phyloP scores from a whole-genome alignment of 2,888 invertebrate genomes.

The Acrobasis consociella region DNA sequence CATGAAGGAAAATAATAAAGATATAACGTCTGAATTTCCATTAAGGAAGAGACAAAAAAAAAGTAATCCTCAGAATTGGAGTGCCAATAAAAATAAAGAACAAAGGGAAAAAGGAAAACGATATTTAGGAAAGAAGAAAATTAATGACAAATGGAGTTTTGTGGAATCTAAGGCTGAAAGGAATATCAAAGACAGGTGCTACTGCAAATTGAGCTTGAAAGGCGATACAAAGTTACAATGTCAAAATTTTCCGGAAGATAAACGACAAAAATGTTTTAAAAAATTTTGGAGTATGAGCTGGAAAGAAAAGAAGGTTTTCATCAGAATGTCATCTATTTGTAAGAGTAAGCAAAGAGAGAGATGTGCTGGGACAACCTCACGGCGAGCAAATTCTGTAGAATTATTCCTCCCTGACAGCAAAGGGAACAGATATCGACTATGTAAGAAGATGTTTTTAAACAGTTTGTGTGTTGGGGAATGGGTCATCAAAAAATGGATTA shows the following conservation, averaged over 20 bases:
- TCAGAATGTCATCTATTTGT: conserved; percentile 22
- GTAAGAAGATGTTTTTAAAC: conserved; percentile 17
- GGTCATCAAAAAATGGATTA: conserved; percentile 22
- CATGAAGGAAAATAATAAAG: neutral
- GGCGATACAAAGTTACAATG: conserved; percentile 20
- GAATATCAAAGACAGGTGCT: conserved; percentile 15
- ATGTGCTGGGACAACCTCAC: conserved; percentile 21
- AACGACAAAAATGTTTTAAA: conserved; percentile 18
- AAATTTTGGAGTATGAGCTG: conserved; percentile 19
- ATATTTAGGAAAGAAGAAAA: conserved; percentile 26
- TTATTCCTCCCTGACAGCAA: conserved; percentile 16
- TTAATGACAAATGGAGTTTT: conserved; percentile 23
- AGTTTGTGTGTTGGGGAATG: conserved; percentile 19
- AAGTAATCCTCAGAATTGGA: conserved; percentile 22
- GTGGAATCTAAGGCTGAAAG: conserved; percentile 19
- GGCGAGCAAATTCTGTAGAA: conserved; percentile 23
- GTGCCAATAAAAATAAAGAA: conserved; percentile 20
- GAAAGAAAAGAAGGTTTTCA: conserved; percentile 21
- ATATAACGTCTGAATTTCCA: neutral
- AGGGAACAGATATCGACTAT: conserved; percentile 14
- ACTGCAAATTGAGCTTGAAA: conserved; percentile 21
- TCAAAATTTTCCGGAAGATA: conserved; percentile 8
- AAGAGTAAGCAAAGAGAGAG: conserved; percentile 22
- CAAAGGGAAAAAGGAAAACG: conserved; percentile 22
- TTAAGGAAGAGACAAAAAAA: conserved; percentile 24